Base-by-base conservation (phyloP, 2,113 vertebrate genomes). In the Prionailurus bengalensis region DNA sequence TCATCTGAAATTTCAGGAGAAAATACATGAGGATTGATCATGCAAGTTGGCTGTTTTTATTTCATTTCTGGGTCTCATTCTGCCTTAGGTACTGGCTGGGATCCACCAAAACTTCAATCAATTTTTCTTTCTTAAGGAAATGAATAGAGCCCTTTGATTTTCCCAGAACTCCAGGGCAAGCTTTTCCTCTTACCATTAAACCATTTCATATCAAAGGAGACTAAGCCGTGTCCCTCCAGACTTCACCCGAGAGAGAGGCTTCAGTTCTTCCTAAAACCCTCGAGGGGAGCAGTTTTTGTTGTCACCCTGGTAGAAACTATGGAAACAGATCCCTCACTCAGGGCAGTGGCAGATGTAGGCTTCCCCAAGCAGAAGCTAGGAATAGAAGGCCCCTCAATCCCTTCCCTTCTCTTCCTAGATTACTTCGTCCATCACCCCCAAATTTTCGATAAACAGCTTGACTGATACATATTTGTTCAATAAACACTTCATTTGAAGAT, bases 41-140 rank as follows among this genome's bases (percentile, higher is more conserved):
- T 81, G 13, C 42, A 96, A 94, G 51, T 80, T 89, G 27, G 74
- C 79, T 70, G 25, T 73, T 95, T 96, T 65, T 89, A 3, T 92
- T 87, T 95, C 86, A 90, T 97, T 93, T 97, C 82, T 96, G 82
- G 51, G 51, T 87, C 82, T 92, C 94, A 42, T 79, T 92, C 73
- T 92, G 96, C 91, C 93, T 45, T 92, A 84, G 68, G 73, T 95
- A 81, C 79, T 85, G 91, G 89, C 91, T 81, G 55, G 66, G 33
- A 96, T 73, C 89, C 95, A 96, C 70, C 71, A 95, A 95, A 96
- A 95, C 70, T 90, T 96, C 95, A 95, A 96, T 97, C 92, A 82
- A 4, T 65, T 97, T 93, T 92, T 90, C 51, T 81, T 97, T 93
- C 89, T 89, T 91, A 71, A 95, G 93, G 53, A 96, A 95, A 96